These are phyloP conservation scores for Habroteleia sp. DNA, from an alignment of 2,888 invertebrate genomes.

Conservation along the genomic window DNA sequence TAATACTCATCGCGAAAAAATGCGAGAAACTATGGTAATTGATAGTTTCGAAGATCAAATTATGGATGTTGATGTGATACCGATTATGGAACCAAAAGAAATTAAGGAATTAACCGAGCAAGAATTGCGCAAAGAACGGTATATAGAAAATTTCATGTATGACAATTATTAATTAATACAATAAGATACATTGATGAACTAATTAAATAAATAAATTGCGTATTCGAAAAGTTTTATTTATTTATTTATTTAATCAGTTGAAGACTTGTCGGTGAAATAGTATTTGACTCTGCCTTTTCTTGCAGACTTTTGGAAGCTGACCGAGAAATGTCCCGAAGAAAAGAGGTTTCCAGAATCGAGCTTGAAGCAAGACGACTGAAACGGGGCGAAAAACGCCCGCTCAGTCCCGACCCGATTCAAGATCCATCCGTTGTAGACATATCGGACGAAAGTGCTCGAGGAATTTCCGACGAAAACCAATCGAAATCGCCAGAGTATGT, in stretches of 20 bases:
- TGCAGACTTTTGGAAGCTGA: slow-evolving; percentile 77
- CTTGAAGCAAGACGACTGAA: slow-evolving; percentile 87
- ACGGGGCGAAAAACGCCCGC: slow-evolving; percentile 82
- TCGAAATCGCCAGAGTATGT: slow-evolving; percentile 75
- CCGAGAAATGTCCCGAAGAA: slow-evolving; percentile 89
- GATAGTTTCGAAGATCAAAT: slow-evolving; percentile 78
- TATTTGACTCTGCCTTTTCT: no score
- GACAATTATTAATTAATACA: no score
- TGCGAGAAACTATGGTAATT: slow-evolving; percentile 74
- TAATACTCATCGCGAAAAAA: slow-evolving; percentile 75
- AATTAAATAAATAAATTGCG: not conserved
- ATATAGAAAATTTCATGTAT: no score
- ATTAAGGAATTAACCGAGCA: slow-evolving; percentile 80
- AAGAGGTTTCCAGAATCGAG: slow-evolving; percentile 88
- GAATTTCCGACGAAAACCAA: slow-evolving; percentile 72
- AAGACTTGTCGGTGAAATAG: no score
- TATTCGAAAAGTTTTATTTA: no score
- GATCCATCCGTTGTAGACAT: slow-evolving; percentile 78
- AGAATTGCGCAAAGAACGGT: slow-evolving; percentile 83
- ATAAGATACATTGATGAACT: no score
- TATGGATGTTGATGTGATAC: slow-evolving; percentile 73
- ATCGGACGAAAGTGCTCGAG: slow-evolving; percentile 75
- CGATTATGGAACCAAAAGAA: slow-evolving; percentile 70
- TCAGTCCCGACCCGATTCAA: slow-evolving; percentile 73
- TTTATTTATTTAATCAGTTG: no score